phyloP scores from a whole-genome alignment of 2,888 invertebrate genomes.

The Heteromyza rotundicornis region DNA sequence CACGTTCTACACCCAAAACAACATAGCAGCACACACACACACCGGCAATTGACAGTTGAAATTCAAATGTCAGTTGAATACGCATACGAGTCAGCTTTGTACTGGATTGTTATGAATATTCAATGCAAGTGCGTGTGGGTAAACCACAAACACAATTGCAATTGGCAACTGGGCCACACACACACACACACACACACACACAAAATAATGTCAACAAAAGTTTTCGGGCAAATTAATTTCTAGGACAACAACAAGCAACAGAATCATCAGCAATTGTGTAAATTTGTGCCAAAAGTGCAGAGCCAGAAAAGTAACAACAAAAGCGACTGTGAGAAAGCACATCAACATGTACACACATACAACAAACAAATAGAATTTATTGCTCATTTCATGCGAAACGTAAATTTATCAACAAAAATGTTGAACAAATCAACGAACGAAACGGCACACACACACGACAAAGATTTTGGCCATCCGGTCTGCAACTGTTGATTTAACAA shows the following conservation, averaged over 20 bases:
- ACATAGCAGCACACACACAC: too few relatives aligned
- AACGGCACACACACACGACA: too few relatives aligned
- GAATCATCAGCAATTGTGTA: not conserved
- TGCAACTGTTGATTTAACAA: slow-evolving; percentile 4
- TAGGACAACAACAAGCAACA: slow-evolving; percentile 5
- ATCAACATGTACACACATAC: not conserved
- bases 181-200: too few relatives aligned
- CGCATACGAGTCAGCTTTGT: not conserved
- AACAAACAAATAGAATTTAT: slow-evolving; percentile 16
- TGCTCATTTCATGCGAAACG: slow-evolving; percentile 24
- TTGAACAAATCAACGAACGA: slow-evolving; percentile 23
- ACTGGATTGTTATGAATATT: too few relatives aligned
- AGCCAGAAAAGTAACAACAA: too few relatives aligned
- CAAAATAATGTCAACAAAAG: slow-evolving; percentile 25
- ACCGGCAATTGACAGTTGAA: not conserved
- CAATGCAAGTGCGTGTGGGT: not conserved
- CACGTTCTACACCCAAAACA: too few relatives aligned
- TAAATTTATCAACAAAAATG: slow-evolving; percentile 30
- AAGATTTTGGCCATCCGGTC: not conserved
- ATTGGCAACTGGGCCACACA: slow-evolving; percentile 1
- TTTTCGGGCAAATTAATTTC: slow-evolving; percentile 22
- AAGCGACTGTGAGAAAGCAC: not conserved
- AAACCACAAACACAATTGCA: slow-evolving; percentile 13
- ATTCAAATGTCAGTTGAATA: not conserved
- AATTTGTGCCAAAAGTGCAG: not conserved